phyloP scores from a whole-genome alignment of 2,113 vertebrate genomes.

The Tragulus kanchil region DNA sequence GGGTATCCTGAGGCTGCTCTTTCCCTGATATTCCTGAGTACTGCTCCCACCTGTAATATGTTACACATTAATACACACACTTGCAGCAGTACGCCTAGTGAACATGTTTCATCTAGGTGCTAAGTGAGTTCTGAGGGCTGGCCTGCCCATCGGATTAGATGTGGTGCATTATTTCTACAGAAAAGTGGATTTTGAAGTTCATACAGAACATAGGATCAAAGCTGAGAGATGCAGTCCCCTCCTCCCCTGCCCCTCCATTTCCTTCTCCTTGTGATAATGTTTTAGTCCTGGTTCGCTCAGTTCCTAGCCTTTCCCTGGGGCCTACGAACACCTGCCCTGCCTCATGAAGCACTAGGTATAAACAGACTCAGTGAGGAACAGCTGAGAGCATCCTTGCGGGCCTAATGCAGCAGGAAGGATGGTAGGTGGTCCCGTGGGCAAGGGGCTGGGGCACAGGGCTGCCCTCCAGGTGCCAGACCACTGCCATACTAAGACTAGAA shows the following conservation, averaged over 20 bases:
- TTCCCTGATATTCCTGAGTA: not conserved
- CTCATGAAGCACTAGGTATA: not conserved
- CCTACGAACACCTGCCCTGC: accelerated
- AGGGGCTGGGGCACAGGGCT: not conserved
- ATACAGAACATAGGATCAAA: not conserved
- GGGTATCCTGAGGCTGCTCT: not conserved
- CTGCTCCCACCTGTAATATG: not conserved
- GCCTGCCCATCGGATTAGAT: not conserved
- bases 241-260: not conserved
- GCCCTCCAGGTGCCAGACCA: accelerated
- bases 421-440: accelerated
- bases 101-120: not conserved
- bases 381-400: not conserved
- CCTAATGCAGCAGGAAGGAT: not conserved
- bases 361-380: not conserved
- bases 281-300: not conserved
- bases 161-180: not conserved
- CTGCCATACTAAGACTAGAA: accelerated
- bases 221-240: no score
- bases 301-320: no score
- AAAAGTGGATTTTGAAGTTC: not conserved
- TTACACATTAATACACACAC: not conserved
- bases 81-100: no score
- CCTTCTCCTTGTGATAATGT: accelerated
- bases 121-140: not conserved